A percentile compares a stretch with the other conserved stretches of the same genome.
These are phyloP conservation scores for Polia nebulosa DNA, from an alignment of 2,888 invertebrate genomes.

Conservation along the genomic window DNA sequence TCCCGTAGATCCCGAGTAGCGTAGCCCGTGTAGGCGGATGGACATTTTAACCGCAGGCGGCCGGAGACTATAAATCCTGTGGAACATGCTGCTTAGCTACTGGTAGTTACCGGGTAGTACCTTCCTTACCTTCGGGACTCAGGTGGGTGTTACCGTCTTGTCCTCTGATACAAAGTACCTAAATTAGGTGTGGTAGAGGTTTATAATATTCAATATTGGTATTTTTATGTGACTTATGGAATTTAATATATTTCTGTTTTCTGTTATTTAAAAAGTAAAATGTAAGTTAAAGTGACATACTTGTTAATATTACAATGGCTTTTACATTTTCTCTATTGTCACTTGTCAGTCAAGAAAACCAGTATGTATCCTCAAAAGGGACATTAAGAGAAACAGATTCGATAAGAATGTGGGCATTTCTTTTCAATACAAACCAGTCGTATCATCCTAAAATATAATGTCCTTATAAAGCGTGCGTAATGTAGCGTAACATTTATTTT, in stretches of 20 bases:
- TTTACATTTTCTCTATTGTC: not conserved
- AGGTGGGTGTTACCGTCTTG: not conserved
- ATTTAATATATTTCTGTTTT: not conserved
- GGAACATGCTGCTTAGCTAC: conserved; percentile 4
- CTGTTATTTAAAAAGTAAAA: not conserved
- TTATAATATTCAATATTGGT: not conserved
- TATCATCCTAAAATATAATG: conserved; percentile 44
- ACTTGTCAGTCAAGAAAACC: not conserved
- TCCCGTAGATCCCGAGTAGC: conserved; percentile 42
- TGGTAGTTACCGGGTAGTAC: no score
- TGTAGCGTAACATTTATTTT: conserved; percentile 80
- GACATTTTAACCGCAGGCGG: not conserved
- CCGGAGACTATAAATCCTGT: conserved; percentile 1
- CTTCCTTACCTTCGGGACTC: not conserved
- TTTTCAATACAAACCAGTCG: conserved; percentile 36
- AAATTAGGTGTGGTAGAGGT: not conserved
- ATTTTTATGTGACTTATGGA: no score
- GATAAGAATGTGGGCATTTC: conserved; percentile 41
- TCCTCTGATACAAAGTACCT: not conserved
- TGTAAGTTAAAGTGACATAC: not conserved
- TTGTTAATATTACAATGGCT: not conserved
- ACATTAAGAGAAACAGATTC: conserved; percentile 2
- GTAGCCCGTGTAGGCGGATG: not conserved
- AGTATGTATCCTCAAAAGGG: not conserved
- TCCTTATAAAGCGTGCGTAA: conserved; percentile 65